phyloP scores from a whole-genome alignment of 2,113 vertebrate species.

The Thalassarche chlororhynchos region DNA sequence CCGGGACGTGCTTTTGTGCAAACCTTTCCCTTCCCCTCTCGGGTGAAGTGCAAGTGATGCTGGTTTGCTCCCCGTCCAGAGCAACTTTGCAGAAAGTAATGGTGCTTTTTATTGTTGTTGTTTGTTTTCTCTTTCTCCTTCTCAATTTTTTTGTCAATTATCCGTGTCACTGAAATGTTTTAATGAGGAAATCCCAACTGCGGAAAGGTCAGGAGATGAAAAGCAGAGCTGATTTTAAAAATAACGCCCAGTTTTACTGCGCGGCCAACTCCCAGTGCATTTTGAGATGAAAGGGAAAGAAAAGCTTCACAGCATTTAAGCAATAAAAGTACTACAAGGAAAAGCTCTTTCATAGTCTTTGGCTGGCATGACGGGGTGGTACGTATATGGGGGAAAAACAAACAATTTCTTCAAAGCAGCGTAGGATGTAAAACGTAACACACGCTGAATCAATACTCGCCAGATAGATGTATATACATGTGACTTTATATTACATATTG shows the following conservation, averaged over 20 bases:
- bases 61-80: neutral
- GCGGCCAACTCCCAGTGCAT: neutral
- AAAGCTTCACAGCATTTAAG: constrained; percentile 14
- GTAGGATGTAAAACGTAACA: neutral
- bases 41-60: neutral
- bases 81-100: constrained; percentile 12
- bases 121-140: neutral
- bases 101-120: neutral
- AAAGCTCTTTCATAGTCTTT: constrained; percentile 25
- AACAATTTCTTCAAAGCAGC: constrained; percentile 28
- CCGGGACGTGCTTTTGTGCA: neutral
- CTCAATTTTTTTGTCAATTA: neutral
- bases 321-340: constrained; percentile 37
- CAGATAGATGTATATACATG: neutral
- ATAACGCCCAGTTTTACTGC: constrained; percentile 48
- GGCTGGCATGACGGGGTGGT: neutral
- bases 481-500: neutral
- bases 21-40: neutral
- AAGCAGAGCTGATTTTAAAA: constrained; percentile 60
- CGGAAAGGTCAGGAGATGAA: constrained; percentile 43
- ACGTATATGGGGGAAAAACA: neutral
- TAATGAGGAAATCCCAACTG: constrained; percentile 59
- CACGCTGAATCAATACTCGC: neutral
- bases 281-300: constrained; percentile 48
- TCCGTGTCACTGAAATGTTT: constrained; percentile 15